Evolutionary conservation across 2,797 vertebrate species (phyloP).

Genomic region (Lithobates pipiens): DNA sequence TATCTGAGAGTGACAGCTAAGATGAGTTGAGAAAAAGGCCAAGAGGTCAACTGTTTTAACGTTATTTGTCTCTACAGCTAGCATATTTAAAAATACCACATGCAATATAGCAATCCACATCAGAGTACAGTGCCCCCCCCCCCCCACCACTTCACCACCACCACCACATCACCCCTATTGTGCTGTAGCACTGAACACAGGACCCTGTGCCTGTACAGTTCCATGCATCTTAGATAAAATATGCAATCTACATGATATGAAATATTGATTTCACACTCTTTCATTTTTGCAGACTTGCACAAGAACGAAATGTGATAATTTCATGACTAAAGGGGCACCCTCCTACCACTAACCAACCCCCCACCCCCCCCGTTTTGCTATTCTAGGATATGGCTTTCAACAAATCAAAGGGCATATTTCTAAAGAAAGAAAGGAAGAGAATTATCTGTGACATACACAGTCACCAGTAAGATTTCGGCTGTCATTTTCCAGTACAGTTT

Average conservation of each 20-base stretch:
- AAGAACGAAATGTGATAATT: neutral
- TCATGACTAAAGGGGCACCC: neutral
- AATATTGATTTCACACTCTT: neutral
- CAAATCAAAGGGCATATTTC: neutral
- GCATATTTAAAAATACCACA: neutral
- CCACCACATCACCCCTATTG: neutral
- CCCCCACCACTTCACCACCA: too few relatives aligned
- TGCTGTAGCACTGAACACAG: neutral
- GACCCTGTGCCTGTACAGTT: neutral
- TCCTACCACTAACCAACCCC: too few relatives aligned
- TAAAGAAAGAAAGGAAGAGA: neutral
- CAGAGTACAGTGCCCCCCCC: neutral
- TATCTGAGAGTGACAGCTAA: too few relatives aligned
- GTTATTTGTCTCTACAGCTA: too few relatives aligned
- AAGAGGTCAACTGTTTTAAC: too few relatives aligned
- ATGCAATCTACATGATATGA: neutral
- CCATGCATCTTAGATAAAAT: neutral
- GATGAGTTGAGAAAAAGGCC: neutral
- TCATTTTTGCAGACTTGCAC: neutral
- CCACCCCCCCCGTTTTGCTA: too few relatives aligned
- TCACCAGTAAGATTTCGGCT: neutral
- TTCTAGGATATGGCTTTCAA: too few relatives aligned
- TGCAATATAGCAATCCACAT: neutral
- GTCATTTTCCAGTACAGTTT: neutral
- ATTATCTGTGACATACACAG: neutral